phyloP scores from a whole-genome alignment of 2,113 vertebrate genomes.

The Leiothrix lutea region DNA sequence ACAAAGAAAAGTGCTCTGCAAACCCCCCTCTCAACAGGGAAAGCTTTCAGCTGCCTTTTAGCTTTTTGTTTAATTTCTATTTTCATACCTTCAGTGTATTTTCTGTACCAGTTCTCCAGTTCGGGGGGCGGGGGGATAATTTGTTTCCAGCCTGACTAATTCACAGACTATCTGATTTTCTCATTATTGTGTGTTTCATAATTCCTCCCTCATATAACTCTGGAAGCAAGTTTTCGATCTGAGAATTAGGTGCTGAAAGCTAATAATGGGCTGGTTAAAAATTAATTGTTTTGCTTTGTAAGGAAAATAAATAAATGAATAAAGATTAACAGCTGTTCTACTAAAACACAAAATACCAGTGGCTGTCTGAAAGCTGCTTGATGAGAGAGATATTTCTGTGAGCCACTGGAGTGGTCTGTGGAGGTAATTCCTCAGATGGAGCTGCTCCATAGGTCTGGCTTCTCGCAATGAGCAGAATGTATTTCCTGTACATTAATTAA shows the following conservation, averaged over 20 bases:
- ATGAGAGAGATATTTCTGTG: neutral
- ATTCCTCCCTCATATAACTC: neutral
- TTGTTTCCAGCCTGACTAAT: neutral
- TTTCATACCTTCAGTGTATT: neutral
- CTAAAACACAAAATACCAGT: neutral
- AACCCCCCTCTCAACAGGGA: neutral
- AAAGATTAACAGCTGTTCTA: neutral
- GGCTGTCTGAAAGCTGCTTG: neutral
- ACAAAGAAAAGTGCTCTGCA: neutral
- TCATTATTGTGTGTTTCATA: neutral
- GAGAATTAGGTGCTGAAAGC: neutral
- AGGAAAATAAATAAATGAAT: neutral
- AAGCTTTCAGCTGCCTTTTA: neutral
- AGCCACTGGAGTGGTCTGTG: neutral
- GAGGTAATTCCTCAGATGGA: neutral
- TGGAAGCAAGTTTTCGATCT: neutral
- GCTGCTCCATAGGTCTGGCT: neutral
- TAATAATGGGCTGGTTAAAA: conserved; percentile 5
- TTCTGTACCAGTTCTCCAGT: neutral
- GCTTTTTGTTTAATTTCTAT: neutral
- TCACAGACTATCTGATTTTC: neutral
- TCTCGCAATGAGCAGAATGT: neutral
- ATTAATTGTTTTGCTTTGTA: neutral
- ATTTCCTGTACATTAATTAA: neutral
- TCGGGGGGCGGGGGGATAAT: neutral